phyloP scores from a whole-genome alignment of 2,113 vertebrate species.

The Myotis yumanensis region DNA sequence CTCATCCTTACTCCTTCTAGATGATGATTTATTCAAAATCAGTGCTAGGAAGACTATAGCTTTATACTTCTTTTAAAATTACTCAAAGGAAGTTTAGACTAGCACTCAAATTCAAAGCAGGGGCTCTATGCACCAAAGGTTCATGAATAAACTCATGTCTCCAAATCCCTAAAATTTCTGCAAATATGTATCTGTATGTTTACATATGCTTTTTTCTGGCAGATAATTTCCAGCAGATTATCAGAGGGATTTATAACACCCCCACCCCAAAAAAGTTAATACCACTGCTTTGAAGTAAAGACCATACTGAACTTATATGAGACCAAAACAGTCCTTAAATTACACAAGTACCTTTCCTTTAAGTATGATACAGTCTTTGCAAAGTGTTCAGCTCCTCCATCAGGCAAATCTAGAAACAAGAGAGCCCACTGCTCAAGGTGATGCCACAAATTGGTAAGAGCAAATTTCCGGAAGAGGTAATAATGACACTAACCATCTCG shows the following conservation, averaged over 20 bases:
- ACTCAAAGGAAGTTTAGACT: neutral
- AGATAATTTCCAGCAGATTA: neutral
- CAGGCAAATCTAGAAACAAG: conserved; percentile 89
- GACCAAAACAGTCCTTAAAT: neutral
- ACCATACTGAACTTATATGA: neutral
- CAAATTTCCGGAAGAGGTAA: neutral
- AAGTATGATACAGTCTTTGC: conserved; percentile 92
- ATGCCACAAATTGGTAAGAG: neutral
- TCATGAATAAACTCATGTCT: neutral
- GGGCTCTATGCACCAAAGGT: neutral
- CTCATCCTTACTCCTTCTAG: neutral
- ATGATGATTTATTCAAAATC: conserved; percentile 33
- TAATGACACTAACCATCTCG: conserved; percentile 89
- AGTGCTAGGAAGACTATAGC: neutral
- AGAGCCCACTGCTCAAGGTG: conserved; percentile 39
- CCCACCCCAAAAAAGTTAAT: neutral
- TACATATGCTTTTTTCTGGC: neutral
- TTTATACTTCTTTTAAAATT: neutral
- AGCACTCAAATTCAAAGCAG: neutral
- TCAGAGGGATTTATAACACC: neutral
- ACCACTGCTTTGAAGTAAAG: neutral
- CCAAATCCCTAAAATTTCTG: neutral
- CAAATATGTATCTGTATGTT: neutral
- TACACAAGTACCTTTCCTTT: conserved; percentile 90
- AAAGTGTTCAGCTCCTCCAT: conserved; percentile 95